Conservation (phyloP, 1,140 invertebrate species). For the Samia ricini region DNA sequence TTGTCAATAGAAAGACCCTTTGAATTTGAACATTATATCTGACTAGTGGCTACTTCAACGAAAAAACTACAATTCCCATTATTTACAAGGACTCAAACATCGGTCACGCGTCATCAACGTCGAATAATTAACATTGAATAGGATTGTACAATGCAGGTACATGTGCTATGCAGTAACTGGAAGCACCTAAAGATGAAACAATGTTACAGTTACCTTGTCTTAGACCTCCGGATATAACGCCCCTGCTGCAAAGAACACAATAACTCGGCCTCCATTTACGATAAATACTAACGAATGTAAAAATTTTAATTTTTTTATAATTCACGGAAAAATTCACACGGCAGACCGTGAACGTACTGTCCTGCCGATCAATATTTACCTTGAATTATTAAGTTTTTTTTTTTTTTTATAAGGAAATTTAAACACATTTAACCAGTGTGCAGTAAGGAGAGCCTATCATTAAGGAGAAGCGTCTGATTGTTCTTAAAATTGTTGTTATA, state of each 20-base stretch:
- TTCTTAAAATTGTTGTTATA: not conserved
- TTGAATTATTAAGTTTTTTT: slow-evolving; percentile 38
- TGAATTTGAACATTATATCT: not conserved
- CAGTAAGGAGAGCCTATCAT: not conserved
- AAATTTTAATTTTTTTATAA: slow-evolving; percentile 61
- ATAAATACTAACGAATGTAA: slow-evolving; percentile 52
- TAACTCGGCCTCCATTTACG: slow-evolving; percentile 62
- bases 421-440: not conserved
- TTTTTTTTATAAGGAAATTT: slow-evolving; percentile 3
- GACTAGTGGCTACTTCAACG: not conserved
- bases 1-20: not conserved
- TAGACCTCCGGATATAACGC: slow-evolving; percentile 46
- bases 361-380: slow-evolving; percentile 44
- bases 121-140: slow-evolving; percentile 53
- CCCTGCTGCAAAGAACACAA: slow-evolving; percentile 51
- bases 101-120: slow-evolving; percentile 53
- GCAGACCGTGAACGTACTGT: slow-evolving; percentile 35
- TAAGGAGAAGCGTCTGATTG: slow-evolving; percentile 1
- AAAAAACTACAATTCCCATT: slow-evolving; percentile 8
- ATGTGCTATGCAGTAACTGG: not conserved
- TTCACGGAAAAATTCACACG: slow-evolving; percentile 59
- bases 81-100: slow-evolving; percentile 45
- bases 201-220: slow-evolving; percentile 68
- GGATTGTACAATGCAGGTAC: slow-evolving; percentile 10
- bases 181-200: slow-evolving; percentile 18